Percentiles rank a stretch among this genome's conserved stretches.
Evolutionary conservation across 2,888 invertebrate species (phyloP).

Genomic region (Drosophila niveifrons): DNA sequence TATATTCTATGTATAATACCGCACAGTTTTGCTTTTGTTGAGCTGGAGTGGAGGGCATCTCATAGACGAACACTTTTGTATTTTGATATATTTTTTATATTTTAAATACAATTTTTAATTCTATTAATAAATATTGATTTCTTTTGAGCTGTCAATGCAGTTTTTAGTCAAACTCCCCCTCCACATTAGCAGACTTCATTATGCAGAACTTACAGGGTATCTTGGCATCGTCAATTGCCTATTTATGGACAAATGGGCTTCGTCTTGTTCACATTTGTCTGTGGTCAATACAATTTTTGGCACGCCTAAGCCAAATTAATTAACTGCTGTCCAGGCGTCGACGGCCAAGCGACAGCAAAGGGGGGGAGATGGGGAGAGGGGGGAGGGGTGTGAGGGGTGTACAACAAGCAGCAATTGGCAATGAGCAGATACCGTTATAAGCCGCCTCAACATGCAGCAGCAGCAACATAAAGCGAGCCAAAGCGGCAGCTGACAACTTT

Average conservation of each 20-base stretch:
- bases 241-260: slow-evolving; percentile 31
- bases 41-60: too few relatives aligned
- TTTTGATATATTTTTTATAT: too few relatives aligned
- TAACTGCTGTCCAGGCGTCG: slow-evolving; percentile 50
- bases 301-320: slow-evolving; percentile 72
- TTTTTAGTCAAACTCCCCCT: too few relatives aligned
- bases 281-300: slow-evolving; percentile 57
- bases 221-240: neutral
- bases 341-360: neutral
- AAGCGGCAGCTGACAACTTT: slow-evolving; percentile 49
- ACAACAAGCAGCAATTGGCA: slow-evolving; percentile 46
- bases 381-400: slow-evolving; percentile 3
- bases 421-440: slow-evolving; percentile 64
- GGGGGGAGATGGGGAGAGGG: too few relatives aligned
- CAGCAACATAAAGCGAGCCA: slow-evolving; percentile 28
- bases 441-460: slow-evolving; percentile 36
- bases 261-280: slow-evolving; percentile 56
- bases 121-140: too few relatives aligned
- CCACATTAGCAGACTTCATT: neutral
- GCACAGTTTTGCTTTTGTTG: too few relatives aligned
- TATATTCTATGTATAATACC: too few relatives aligned
- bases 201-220: slow-evolving; percentile 22
- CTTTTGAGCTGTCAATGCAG: too few relatives aligned
- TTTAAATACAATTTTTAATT: too few relatives aligned
- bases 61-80: too few relatives aligned